Evolutionary conservation across 2,797 vertebrate species (phyloP).

Genomic region (Argentina silus): DNA sequence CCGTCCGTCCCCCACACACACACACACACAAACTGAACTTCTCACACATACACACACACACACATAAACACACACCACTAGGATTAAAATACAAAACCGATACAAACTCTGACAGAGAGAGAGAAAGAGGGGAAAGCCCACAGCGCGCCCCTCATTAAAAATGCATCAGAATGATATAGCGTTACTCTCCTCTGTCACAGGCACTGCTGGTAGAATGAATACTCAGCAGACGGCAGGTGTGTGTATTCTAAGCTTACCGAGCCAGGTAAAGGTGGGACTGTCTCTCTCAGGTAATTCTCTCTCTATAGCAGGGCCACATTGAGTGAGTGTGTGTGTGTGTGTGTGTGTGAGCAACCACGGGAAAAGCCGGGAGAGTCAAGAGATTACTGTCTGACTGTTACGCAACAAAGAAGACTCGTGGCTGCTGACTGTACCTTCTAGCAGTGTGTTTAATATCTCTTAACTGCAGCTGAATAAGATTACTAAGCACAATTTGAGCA

Average conservation of each 20-base stretch:
- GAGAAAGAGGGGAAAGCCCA: conserved; percentile 19
- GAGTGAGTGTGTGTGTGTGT: conserved; percentile 12
- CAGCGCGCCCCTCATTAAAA: conserved; percentile 67
- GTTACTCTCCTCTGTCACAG: conserved; percentile 57
- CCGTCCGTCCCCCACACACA: no score
- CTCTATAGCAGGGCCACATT: not conserved
- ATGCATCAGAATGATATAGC: conserved; percentile 69
- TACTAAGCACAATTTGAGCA: no score
- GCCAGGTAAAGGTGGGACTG: not conserved
- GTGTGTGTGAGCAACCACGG: conserved; percentile 12
- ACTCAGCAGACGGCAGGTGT: conserved; percentile 7
- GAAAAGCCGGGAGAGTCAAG: not conserved
- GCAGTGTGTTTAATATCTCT: not conserved
- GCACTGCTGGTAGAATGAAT: not conserved
- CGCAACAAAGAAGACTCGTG: not conserved
- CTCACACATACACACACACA: no score
- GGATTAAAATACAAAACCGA: not conserved
- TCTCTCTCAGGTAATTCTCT: not conserved
- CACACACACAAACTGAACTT: conserved; percentile 24
- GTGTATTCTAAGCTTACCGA: not conserved
- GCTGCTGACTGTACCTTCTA: not conserved
- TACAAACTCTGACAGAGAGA: not conserved
- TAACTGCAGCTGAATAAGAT: no score
- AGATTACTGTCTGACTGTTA: conserved; percentile 6
- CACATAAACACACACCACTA: not conserved